These are phyloP conservation scores for Eunapius fragilis DNA, from an alignment of 37 sponge, comb jelly and placozoan species.

Conservation along the genomic window DNA sequence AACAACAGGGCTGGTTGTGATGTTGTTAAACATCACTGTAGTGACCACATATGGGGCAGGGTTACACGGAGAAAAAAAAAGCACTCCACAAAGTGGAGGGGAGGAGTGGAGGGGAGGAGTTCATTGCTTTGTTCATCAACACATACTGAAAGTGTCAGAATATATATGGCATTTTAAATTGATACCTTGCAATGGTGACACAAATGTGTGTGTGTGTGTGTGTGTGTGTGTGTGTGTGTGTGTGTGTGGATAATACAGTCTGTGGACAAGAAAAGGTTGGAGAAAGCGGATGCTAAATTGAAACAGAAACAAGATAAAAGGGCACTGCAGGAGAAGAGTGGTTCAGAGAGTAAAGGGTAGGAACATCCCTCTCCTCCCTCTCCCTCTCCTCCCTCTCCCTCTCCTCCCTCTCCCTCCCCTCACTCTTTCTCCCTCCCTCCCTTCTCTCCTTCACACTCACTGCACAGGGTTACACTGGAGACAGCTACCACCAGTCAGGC, in stretches of 20 bases:
- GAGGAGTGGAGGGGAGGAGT: too few relatives aligned
- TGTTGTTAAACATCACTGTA: too few relatives aligned
- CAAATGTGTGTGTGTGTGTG: background rate
- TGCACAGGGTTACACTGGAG: background rate
- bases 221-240: background rate
- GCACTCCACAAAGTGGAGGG: too few relatives aligned
- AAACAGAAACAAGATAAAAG: conserved; percentile 83
- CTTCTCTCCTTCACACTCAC: background rate
- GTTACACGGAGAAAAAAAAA: too few relatives aligned
- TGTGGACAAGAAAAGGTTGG: conserved; percentile 80
- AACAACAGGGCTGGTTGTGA: too few relatives aligned
- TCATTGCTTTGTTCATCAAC: too few relatives aligned
- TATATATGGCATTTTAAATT: too few relatives aligned
- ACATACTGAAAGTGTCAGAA: too few relatives aligned
- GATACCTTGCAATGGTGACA: too few relatives aligned
- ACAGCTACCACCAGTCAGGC: conserved; percentile 54
- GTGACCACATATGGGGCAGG: too few relatives aligned
- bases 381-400: too few relatives aligned
- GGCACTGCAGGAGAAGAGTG: conserved; percentile 26
- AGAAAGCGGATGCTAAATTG: conserved; percentile 83
- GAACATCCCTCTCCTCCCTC: background rate
- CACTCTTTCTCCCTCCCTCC: background rate
- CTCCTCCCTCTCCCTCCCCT: background rate
- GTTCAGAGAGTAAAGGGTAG: background rate
- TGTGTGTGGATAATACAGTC: conserved; percentile 17